These are phyloP conservation scores for Malurus cyaneus DNA, from an alignment of 2,113 vertebrate species.

Conservation along the genomic window DNA sequence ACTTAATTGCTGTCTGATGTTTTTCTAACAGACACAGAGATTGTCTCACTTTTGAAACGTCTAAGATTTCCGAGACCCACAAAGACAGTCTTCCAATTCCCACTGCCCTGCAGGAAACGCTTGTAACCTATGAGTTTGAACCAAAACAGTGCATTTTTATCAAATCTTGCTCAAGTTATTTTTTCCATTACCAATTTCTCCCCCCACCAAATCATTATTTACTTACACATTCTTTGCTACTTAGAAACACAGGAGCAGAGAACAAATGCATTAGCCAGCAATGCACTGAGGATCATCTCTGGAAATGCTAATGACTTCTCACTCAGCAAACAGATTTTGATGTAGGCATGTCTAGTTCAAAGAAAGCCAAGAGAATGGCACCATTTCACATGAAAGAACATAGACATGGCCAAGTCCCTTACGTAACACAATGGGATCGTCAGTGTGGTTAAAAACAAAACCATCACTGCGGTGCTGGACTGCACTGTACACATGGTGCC, in stretches of 20 bases:
- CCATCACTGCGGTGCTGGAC: neutral
- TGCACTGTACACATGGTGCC: rapidly evolving
- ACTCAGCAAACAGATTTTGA: neutral
- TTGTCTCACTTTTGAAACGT: neutral
- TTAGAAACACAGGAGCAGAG: slow-evolving; percentile 33
- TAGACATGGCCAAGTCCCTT: neutral
- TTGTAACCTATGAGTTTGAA: slow-evolving; percentile 17
- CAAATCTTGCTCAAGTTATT: slow-evolving; percentile 21
- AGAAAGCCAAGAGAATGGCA: neutral
- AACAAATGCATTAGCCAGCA: neutral
- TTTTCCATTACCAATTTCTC: slow-evolving; percentile 31
- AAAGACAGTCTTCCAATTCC: slow-evolving; percentile 28
- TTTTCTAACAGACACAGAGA: slow-evolving; percentile 1
- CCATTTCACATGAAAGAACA: neutral
- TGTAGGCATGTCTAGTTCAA: neutral
- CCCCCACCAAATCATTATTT: neutral
- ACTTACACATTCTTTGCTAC: slow-evolving; percentile 53
- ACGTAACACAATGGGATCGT: neutral
- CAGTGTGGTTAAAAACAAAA: neutral
- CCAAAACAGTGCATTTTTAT: slow-evolving; percentile 14
- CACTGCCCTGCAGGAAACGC: slow-evolving; percentile 43
- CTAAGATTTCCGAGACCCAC: slow-evolving; percentile 14
- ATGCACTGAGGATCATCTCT: neutral
- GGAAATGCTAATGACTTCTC: neutral
- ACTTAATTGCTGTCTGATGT: neutral